Evolutionary conservation across 1,140 invertebrate species (phyloP).

Genomic region (Ylistrum balloti): DNA sequence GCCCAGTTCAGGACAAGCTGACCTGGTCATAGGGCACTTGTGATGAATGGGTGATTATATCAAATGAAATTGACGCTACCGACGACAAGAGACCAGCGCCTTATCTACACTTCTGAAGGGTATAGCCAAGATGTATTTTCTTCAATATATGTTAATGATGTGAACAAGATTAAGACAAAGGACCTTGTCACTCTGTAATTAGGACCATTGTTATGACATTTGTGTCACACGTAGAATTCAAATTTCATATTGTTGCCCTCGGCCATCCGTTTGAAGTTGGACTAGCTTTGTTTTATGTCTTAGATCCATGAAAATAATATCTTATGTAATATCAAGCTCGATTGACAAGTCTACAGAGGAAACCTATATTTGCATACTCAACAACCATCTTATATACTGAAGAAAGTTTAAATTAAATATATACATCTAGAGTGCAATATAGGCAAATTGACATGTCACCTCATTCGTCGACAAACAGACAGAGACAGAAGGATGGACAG

Average conservation of each 20-base stretch:
- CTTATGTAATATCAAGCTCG: not conserved
- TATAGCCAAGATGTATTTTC: not conserved
- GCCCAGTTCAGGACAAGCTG: slow-evolving; percentile 23
- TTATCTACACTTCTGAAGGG: not conserved
- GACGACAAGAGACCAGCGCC: not conserved
- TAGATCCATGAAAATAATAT: not conserved
- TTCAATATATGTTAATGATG: slow-evolving; percentile 23
- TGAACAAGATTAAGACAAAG: not conserved
- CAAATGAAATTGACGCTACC: slow-evolving; percentile 13
- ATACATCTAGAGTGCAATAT: too few species aligned
- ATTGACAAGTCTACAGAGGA: too few species aligned
- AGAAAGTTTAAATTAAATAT: too few species aligned
- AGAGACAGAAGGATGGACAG: too few species aligned
- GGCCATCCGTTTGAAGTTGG: not conserved
- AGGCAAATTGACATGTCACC: too few species aligned
- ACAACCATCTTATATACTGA: too few species aligned
- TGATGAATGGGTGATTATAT: slow-evolving; percentile 24
- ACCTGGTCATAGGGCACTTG: slow-evolving; percentile 9
- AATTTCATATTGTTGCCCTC: slow-evolving; percentile 1
- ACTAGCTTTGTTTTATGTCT: not conserved
- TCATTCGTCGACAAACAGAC: too few species aligned
- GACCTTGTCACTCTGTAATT: not conserved
- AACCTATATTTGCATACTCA: too few species aligned
- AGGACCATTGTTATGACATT: not conserved
- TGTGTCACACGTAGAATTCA: not conserved